Evolutionary conservation across 2,888 invertebrate genomes (phyloP), one percentile per base, ranked within the genome.

Genomic region (Amblyjoppa proteus): DNA sequence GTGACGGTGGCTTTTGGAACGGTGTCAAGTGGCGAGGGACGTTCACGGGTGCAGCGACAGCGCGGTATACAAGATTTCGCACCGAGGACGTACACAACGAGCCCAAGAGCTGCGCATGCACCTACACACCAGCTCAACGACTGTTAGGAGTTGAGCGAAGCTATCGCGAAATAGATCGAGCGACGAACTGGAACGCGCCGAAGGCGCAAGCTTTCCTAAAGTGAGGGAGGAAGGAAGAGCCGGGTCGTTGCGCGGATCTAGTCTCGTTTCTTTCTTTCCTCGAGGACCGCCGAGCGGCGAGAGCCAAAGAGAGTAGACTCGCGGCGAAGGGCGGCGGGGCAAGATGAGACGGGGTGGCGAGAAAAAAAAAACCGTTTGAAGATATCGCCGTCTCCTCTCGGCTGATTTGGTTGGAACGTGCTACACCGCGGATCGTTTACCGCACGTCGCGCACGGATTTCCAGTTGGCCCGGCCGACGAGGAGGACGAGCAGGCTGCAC

Each of bases 1-100:
- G 80, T 85, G 73, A 86, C 81, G 61, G 79, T 74, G 83, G 79
- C 81, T 84, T 84, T 80, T 86, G 83, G 84, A 87, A 86, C 80
- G 79, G 76, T 85, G 83, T 87, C 86, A 87, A 85, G 86, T 85
- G 85, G 79, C 78, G 81, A 74, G 81, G 83, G 49, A 78, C 74
- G 81, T 86, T 87, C 70, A 41, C 41, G 76, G 53, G 64, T 25
- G 64, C 66, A 66, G 71, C 84, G 38, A 51, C 58, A 80, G 53
- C 73, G 13, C 58, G 28, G 70, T 61, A 76, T 80, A 75, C n/a
- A n/a, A n/a, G 61, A 38, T 75, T 78, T 83, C 58, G 56, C 49
- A 11, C 45, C 61, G 34, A 51, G 51, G 53, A 28, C 34, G 66
- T 64, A 25, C 25, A 25, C 13, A 7, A n/a, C 25, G 28, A 45